phyloP scores from a whole-genome alignment of 2,888 invertebrate species.

The Eumerus sabulonum region DNA sequence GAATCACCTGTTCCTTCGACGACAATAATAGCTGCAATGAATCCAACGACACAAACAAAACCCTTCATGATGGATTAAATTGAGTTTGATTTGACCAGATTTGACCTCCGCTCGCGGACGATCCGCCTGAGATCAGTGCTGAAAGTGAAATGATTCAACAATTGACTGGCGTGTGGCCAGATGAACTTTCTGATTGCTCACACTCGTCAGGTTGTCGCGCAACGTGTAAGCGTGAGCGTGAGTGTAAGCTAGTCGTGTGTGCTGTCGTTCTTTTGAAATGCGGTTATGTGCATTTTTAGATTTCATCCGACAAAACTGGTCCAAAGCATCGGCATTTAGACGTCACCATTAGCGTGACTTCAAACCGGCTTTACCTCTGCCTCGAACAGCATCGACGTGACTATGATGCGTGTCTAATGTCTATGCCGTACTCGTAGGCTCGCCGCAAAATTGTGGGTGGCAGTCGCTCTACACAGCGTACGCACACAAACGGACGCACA shows the following conservation, averaged over 20 bases:
- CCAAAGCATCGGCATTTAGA: conserved; percentile 15
- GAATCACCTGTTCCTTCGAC: conserved; percentile 70
- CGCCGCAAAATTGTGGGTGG: conserved; percentile 40
- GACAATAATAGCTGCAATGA: conserved; percentile 41
- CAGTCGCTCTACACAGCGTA: conserved; percentile 22
- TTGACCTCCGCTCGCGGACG: conserved; percentile 36
- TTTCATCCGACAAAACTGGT: conserved; percentile 37
- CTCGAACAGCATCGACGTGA: too few species aligned
- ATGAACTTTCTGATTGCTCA: conserved; percentile 46
- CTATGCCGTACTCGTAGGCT: not conserved
- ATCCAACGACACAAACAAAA: conserved; percentile 59
- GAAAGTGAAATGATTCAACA: conserved; percentile 55
- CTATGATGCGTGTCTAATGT: too few species aligned
- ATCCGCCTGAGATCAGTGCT: conserved; percentile 60
- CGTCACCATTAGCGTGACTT: too few species aligned
- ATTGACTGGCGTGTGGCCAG: conserved; percentile 38
- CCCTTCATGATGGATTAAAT: conserved; percentile 50
- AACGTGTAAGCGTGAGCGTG: not conserved
- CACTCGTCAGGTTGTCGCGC: not conserved
- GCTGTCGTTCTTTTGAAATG: conserved; percentile 29
- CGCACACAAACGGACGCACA: conserved; percentile 14
- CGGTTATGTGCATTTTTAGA: conserved; percentile 38
- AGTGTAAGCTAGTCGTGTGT: conserved; percentile 1
- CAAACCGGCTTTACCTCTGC: too few species aligned
- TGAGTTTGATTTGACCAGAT: conserved; percentile 23